These are phyloP conservation scores for Mantis religiosa DNA, from an alignment of 2,888 invertebrate genomes.

Conservation along the genomic window DNA sequence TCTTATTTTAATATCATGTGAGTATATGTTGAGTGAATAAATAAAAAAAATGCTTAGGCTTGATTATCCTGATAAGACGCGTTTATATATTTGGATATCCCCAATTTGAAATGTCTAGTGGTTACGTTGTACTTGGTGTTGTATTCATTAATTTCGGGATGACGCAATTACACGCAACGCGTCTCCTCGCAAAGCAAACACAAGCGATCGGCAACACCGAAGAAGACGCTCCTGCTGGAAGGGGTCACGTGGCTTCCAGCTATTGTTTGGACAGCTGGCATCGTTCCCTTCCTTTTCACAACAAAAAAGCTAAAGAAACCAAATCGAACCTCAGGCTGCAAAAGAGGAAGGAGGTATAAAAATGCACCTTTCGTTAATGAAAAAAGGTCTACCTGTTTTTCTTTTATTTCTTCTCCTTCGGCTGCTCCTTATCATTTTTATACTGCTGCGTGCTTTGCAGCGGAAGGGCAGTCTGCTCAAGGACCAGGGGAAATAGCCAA, in stretches of 20 bases:
- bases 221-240: neutral
- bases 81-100: too few species aligned
- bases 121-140: neutral
- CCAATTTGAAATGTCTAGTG: too few species aligned
- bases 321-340: neutral
- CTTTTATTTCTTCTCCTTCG: conserved; percentile 13
- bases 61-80: too few species aligned
- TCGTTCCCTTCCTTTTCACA: conserved; percentile 19
- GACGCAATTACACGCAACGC: neutral
- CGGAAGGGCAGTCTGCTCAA: too few species aligned
- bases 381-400: conserved; percentile 32
- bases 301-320: neutral
- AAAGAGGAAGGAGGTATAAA: neutral
- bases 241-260: conserved; percentile 1
- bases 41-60: too few species aligned
- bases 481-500: too few species aligned
- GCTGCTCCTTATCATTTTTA: neutral
- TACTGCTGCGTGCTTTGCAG: too few species aligned
- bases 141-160: neutral
- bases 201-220: neutral
- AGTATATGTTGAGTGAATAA: too few species aligned
- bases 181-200: neutral
- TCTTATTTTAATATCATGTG: too few species aligned
- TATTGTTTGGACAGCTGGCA: conserved; percentile 30
- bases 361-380: conserved; percentile 31